phyloP scores from a whole-genome alignment of 2,113 vertebrate species.

The Corythornis madagascariensis region DNA sequence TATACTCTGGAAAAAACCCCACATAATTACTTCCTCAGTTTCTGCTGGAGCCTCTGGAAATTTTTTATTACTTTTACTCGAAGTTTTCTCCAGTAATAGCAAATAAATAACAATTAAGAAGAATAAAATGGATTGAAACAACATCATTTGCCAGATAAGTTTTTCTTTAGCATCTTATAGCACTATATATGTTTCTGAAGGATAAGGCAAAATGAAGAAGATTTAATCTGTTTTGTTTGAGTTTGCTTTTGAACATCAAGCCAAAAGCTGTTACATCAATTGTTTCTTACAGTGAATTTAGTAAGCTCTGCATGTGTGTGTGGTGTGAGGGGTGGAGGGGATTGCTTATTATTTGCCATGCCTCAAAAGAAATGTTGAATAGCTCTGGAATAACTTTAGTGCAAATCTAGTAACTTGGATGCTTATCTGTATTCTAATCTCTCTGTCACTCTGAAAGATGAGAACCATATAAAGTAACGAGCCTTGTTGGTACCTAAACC shows the following conservation, averaged over 20 bases:
- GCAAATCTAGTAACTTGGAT: not conserved
- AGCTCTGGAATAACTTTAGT: not conserved
- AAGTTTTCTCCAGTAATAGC: not conserved
- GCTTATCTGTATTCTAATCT: not conserved
- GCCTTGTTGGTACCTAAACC: not conserved
- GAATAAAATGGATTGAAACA: not conserved
- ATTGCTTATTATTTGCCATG: not conserved
- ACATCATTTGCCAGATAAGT: not conserved
- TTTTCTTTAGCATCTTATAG: not conserved
- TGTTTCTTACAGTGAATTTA: not conserved
- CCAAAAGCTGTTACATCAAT: not conserved
- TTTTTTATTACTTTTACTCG: not conserved
- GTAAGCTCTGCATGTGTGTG: not conserved
- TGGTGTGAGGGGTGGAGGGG: accelerated
- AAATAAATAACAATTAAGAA: not conserved
- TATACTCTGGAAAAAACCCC: not conserved
- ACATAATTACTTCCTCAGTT: not conserved
- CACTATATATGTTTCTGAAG: not conserved
- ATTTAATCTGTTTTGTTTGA: not conserved
- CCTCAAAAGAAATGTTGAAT: not conserved
- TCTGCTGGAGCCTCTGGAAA: not conserved
- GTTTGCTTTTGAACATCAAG: not conserved
- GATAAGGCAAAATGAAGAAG: not conserved
- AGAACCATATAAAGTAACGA: not conserved
- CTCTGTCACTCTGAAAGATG: not conserved